Conservation (phyloP, 2,797 vertebrate species). For the Sphenopsis melanotis region DNA sequence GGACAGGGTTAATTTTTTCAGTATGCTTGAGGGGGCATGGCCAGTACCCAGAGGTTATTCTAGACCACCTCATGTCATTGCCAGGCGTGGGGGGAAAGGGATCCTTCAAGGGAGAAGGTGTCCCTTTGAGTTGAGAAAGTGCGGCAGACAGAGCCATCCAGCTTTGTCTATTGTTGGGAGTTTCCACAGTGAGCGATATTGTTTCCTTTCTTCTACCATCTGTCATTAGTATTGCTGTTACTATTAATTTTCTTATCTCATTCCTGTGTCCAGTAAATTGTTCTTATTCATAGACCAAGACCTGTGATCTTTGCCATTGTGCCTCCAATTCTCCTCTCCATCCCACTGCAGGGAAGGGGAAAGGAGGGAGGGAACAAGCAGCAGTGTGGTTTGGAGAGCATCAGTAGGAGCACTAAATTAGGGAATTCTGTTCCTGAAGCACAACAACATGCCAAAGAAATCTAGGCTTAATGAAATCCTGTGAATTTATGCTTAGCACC, state of each 20-base stretch:
- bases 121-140: neutral
- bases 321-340: neutral
- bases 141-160: neutral
- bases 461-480: neutral
- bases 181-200: neutral
- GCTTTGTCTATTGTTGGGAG: neutral
- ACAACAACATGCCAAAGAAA: neutral
- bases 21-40: neutral
- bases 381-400: neutral
- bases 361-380: neutral
- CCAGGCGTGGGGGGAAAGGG: fast-evolving
- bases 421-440: neutral
- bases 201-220: neutral
- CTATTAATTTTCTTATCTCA: neutral
- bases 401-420: neutral
- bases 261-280: neutral
- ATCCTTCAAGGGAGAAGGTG: neutral
- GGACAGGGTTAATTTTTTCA: neutral
- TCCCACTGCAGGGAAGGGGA: neutral
- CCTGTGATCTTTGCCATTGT: neutral
- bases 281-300: neutral
- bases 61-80: neutral
- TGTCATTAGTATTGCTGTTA: neutral
- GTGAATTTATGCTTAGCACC: neutral
- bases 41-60: neutral